Evolutionary conservation across 2,113 vertebrate genomes (phyloP).

Genomic region (Amphiprion percula): DNA sequence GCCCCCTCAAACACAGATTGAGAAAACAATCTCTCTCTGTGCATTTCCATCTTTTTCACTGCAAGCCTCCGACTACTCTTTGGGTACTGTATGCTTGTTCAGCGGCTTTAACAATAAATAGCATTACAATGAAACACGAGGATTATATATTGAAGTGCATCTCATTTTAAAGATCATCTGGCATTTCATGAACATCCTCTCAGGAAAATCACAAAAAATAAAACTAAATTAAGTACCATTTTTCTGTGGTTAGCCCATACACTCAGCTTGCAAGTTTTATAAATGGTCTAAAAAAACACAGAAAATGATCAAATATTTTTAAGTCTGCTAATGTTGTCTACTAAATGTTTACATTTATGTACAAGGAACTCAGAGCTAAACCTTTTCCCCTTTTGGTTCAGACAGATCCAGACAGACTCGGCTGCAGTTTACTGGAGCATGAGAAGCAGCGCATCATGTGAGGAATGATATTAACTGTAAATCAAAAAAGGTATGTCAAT

Average conservation of each 20-base stretch:
- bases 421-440: conserved; percentile 46
- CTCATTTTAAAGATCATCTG: not conserved
- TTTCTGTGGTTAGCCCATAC: not conserved
- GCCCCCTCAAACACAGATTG: conserved; percentile 66
- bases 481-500: conserved; percentile 67
- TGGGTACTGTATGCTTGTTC: not conserved
- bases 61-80: conserved; percentile 22
- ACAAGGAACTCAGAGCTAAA: not conserved
- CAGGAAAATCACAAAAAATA: not conserved
- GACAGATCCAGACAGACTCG: conserved; percentile 10
- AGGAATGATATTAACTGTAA: conserved; percentile 60
- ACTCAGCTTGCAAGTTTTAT: too few species aligned
- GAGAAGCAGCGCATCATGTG: conserved; percentile 37
- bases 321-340: not conserved
- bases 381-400: not conserved
- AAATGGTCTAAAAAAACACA: not conserved
- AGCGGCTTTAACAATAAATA: not conserved
- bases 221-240: too few species aligned
- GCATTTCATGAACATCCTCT: not conserved
- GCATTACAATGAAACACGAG: conserved; percentile 5
- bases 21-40: conserved; percentile 68
- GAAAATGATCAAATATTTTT: not conserved
- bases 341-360: not conserved
- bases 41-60: conserved; percentile 35
- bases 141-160: not conserved